Conservation (phyloP, 2,113 vertebrate species). For the Dermatemys mawii region DNA sequence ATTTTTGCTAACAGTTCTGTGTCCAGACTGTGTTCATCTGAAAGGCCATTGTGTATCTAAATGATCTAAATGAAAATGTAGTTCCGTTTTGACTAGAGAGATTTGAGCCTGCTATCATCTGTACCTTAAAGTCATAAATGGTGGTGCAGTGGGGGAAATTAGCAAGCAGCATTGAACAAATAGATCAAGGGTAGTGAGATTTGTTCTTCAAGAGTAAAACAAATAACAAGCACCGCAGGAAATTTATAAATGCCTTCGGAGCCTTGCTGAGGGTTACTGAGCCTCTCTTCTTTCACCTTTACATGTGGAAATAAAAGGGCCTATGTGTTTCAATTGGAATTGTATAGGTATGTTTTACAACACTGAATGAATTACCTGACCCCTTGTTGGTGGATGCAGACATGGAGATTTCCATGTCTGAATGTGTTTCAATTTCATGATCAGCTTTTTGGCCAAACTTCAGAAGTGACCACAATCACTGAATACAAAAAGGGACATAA, state of each 20-base stretch:
- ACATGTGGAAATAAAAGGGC: neutral
- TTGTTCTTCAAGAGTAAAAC: neutral
- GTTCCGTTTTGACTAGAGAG: rapidly evolving
- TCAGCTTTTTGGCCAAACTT: neutral
- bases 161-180: slow-evolving; percentile 4
- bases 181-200: neutral
- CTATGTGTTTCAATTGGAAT: neutral
- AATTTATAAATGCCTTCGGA: neutral
- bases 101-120: neutral
- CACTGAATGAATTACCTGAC: neutral
- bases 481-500: slow-evolving; percentile 82
- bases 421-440: neutral
- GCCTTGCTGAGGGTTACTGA: neutral
- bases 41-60: neutral
- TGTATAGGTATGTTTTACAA: neutral
- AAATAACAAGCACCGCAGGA: neutral
- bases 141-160: neutral
- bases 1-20: neutral
- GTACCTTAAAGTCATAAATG: neutral
- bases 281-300: neutral
- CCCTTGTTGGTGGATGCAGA: neutral
- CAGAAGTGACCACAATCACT: slow-evolving; percentile 75
- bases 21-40: neutral
- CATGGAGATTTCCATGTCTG: neutral
- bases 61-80: neutral